phyloP scores from a whole-genome alignment of 2,113 vertebrate species.

The Empidonax alnorum region DNA sequence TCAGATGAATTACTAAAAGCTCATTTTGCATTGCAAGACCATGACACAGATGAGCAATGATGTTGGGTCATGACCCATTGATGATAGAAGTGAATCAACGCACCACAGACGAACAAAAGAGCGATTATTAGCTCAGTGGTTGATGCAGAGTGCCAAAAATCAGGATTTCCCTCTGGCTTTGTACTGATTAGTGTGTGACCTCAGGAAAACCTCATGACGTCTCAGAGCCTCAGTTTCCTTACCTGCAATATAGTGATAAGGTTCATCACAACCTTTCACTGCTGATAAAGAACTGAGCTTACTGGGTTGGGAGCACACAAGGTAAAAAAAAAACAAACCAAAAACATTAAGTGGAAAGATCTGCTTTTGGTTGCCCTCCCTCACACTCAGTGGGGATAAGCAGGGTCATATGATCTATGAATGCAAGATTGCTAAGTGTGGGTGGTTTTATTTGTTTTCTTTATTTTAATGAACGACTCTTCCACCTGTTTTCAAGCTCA shows the following conservation, averaged over 20 bases:
- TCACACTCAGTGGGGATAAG: neutral
- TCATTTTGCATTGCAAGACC: neutral
- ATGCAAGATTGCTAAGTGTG: neutral
- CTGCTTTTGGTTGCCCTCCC: neutral
- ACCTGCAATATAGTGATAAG: neutral
- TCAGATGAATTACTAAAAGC: constrained; percentile 16
- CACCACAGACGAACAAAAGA: constrained; percentile 5
- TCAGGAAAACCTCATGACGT: neutral
- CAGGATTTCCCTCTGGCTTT: constrained; percentile 7
- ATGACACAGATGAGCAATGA: constrained; percentile 13
- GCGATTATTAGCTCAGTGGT: constrained; percentile 12
- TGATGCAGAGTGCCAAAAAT: constrained; percentile 22
- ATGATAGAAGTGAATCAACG: neutral
- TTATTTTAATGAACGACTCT: neutral
- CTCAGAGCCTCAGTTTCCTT: constrained; percentile 27
- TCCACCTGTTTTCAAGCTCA: constrained; percentile 2
- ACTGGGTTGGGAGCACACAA: neutral
- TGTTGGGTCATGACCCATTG: neutral
- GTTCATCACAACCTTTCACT: neutral
- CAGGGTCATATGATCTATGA: neutral
- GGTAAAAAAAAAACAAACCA: neutral
- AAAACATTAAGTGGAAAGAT: neutral
- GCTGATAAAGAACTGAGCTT: neutral
- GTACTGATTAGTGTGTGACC: constrained; percentile 3
- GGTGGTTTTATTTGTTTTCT: neutral